phyloP scores from a whole-genome alignment of 2,888 invertebrate species.

The Melipona beecheii region DNA sequence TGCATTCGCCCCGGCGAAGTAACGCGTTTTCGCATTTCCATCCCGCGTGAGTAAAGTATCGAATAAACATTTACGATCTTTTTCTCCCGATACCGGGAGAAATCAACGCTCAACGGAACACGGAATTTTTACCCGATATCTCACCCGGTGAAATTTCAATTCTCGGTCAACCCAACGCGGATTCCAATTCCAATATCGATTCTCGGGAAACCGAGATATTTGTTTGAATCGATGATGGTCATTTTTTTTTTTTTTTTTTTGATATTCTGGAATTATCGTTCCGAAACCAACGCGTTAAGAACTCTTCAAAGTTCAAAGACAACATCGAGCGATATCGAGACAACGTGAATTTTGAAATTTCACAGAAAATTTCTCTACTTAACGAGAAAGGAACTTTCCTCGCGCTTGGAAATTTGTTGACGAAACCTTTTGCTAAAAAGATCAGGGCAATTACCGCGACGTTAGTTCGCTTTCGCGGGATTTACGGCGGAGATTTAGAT shows the following conservation, averaged over 20 bases:
- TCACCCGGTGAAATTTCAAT: conserved; percentile 26
- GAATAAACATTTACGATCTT: conserved; percentile 40
- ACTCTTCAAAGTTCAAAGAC: background rate
- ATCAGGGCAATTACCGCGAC: too few species aligned
- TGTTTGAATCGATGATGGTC: conserved; percentile 3
- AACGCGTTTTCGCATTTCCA: conserved; percentile 36
- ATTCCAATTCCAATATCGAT: background rate
- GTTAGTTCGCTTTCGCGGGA: too few species aligned
- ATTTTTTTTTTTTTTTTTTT: background rate
- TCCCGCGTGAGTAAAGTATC: conserved; percentile 25
- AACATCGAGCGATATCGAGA: too few species aligned
- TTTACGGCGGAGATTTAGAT: too few species aligned
- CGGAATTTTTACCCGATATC: conserved; percentile 19
- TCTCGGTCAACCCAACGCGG: background rate
- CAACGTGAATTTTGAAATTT: background rate
- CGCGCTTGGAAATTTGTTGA: too few species aligned
- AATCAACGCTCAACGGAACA: conserved; percentile 14
- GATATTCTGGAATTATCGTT: background rate
- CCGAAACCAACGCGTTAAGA: background rate
- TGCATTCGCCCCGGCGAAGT: conserved; percentile 23
- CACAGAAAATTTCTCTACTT: too few species aligned
- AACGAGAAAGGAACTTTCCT: too few species aligned
- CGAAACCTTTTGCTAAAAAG: too few species aligned
- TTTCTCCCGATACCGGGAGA: background rate
- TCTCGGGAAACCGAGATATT: background rate